Conservation (phyloP, 2,888 invertebrate genomes). For the Troglohyphantes excavatus region DNA sequence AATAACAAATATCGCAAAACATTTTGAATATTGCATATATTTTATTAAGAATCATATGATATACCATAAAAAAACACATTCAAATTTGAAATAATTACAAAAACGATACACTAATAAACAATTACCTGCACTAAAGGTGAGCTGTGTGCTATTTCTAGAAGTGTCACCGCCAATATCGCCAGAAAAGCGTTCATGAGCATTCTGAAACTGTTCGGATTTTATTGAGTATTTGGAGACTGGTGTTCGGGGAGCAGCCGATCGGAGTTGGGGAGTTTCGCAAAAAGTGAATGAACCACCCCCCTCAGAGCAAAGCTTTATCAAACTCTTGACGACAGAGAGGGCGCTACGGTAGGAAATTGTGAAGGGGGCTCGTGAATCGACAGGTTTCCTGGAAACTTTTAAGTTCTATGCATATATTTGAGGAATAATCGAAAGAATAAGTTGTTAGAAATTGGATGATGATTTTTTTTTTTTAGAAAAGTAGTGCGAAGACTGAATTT, state of each 20-base stretch:
- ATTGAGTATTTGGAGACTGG: neutral
- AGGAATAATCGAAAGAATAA: no score
- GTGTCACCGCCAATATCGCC: neutral
- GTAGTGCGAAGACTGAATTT: no score
- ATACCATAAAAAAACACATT: no score
- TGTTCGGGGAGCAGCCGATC: neutral
- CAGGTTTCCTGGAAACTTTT: neutral
- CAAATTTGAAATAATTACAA: no score
- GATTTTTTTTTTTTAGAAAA: no score
- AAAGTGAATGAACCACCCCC: neutral
- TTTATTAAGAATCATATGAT: no score
- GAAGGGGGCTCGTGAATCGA: neutral
- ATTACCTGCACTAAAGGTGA: neutral
- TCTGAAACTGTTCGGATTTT: neutral
- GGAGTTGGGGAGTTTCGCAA: neutral
- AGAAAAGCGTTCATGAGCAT: neutral
- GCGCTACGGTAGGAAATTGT: neutral
- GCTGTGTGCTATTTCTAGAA: neutral
- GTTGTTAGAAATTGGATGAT: no score
- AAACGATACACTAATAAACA: no score
- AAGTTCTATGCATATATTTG: neutral
- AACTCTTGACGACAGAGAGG: neutral
- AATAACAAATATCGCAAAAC: no score
- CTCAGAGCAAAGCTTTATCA: neutral
- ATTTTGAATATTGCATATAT: no score